These are phyloP conservation scores for Phrynocephalus guinanensis DNA, from an alignment of 2,797 vertebrate species.

Conservation along the genomic window DNA sequence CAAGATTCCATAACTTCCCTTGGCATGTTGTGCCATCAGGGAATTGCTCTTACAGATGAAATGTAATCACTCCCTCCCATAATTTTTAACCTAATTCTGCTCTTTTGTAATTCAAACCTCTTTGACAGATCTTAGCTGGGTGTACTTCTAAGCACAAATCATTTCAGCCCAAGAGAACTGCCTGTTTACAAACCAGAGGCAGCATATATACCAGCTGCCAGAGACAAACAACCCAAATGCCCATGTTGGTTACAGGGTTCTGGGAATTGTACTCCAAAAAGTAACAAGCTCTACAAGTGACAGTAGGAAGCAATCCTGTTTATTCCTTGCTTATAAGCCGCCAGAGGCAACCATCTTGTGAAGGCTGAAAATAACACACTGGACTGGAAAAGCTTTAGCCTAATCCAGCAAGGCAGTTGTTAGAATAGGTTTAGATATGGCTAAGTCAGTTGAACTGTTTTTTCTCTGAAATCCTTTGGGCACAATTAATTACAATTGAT, in stretches of 20 bases:
- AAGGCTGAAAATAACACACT: constrained; percentile 1
- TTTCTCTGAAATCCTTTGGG: neutral
- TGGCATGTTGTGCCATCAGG: neutral
- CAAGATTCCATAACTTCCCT: neutral
- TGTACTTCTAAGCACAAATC: neutral
- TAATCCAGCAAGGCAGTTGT: neutral
- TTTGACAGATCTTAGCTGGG: neutral
- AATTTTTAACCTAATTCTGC: neutral
- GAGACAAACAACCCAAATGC: neutral
- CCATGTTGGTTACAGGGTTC: neutral
- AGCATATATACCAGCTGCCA: neutral
- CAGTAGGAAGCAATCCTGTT: neutral
- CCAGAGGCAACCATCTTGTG: neutral
- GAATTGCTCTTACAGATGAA: neutral
- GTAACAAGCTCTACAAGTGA: neutral
- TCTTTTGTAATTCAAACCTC: neutral
- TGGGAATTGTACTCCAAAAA: neutral
- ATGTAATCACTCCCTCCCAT: neutral
- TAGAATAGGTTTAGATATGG: neutral
- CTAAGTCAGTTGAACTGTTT: neutral
- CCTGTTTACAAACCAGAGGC: neutral
- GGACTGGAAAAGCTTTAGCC: neutral
- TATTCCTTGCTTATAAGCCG: neutral
- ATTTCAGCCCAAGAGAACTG: neutral
- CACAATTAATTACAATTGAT: neutral